Conservation (phyloP, 2,113 vertebrate genomes). For the Myrmophylax atrothorax region DNA sequence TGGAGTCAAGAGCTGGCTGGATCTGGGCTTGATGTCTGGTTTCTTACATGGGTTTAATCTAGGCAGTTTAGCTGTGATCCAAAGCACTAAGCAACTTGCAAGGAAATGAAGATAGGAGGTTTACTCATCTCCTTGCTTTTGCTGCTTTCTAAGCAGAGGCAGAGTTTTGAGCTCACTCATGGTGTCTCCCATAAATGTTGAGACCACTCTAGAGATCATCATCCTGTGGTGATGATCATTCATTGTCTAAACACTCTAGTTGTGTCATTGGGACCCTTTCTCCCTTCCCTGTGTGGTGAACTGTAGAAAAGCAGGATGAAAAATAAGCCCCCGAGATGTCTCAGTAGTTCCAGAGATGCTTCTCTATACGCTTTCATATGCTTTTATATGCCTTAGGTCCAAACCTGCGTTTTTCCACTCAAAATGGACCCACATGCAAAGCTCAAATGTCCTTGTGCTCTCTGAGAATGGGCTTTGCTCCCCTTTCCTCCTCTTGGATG, state of each 20-base stretch:
- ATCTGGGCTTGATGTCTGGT: not conserved
- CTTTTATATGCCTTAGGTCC: not conserved
- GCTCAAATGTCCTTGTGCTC: not conserved
- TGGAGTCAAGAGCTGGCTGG: rapidly evolving
- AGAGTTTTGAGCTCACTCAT: not conserved
- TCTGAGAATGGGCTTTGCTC: not conserved
- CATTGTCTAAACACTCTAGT: not conserved
- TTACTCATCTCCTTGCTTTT: not conserved
- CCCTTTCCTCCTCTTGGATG: not conserved
- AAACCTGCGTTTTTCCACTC: not conserved
- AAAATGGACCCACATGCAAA: not conserved
- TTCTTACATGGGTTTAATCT: rapidly evolving
- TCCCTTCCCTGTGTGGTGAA: not conserved
- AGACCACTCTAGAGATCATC: not conserved
- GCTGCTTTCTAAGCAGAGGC: not conserved
- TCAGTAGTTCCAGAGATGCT: not conserved
- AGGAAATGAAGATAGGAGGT: not conserved
- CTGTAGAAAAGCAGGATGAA: not conserved
- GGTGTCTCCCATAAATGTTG: not conserved
- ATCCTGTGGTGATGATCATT: not conserved
- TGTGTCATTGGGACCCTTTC: not conserved
- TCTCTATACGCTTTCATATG: not conserved
- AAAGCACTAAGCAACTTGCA: not conserved
- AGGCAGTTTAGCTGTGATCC: not conserved
- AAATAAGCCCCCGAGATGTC: not conserved